phyloP scores from a whole-genome alignment of 2,888 invertebrate genomes.

The Tenodera sinensis region DNA sequence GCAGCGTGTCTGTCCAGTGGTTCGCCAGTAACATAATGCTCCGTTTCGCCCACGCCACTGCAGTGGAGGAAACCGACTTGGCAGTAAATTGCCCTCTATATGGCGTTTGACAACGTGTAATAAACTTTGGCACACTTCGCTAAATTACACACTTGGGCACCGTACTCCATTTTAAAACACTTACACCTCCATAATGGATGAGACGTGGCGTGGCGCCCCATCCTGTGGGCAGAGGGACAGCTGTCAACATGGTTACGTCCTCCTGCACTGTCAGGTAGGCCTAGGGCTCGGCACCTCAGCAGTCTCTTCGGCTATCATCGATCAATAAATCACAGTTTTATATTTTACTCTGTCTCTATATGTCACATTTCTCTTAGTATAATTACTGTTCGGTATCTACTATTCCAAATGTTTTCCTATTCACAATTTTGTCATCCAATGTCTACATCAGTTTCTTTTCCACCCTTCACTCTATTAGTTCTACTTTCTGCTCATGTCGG shows the following conservation, averaged over 20 bases:
- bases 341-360: no score
- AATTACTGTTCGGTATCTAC: no score
- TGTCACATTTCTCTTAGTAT: no score
- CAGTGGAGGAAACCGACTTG: background rate
- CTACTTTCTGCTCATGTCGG: no score
- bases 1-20: background rate
- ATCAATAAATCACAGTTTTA: no score
- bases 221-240: background rate
- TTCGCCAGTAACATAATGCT: background rate
- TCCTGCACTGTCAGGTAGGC: background rate
- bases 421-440: no score
- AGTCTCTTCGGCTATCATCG: no score
- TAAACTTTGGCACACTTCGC: background rate
- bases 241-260: background rate
- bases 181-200: background rate
- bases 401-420: no score
- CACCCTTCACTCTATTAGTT: no score
- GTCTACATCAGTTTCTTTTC: no score
- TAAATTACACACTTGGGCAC: background rate
- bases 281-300: no score
- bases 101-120: background rate
- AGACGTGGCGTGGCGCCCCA: background rate
- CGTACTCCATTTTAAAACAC: background rate
- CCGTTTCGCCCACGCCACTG: background rate
- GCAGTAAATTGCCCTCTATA: background rate